phyloP scores from a whole-genome alignment of 1,140 invertebrate genomes.

The Olivierus martensii region DNA sequence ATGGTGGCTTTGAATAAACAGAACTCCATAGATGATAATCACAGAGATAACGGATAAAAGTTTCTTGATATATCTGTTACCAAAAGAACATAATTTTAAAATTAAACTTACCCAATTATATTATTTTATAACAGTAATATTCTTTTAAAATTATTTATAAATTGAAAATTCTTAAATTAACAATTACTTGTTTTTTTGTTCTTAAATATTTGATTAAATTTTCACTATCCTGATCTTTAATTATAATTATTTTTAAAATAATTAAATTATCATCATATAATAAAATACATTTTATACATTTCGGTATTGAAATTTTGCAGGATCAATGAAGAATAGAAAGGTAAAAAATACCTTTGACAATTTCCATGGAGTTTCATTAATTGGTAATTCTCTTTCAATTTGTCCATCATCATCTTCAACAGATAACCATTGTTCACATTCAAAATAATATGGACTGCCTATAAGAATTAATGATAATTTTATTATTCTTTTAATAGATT shows the following conservation, averaged over 20 bases:
- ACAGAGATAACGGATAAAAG: conserved; percentile 4
- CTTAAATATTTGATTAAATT: no score
- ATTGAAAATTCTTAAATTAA: no score
- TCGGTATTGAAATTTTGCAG: background rate
- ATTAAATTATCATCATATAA: no score
- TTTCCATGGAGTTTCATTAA: background rate
- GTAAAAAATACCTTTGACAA: background rate
- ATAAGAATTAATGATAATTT: background rate
- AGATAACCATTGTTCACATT: conserved; percentile 10
- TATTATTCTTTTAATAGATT: background rate
- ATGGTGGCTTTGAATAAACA: background rate
- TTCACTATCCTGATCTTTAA: no score
- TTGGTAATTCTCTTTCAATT: conserved; percentile 8
- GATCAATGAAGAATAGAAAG: background rate
- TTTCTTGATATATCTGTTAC: conserved; percentile 3
- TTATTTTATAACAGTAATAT: no score
- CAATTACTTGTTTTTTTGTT: no score
- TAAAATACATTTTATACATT: no score
- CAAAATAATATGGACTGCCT: conserved; percentile 2
- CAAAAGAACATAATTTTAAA: background rate
- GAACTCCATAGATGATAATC: conserved; percentile 11
- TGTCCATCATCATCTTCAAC: conserved; percentile 14
- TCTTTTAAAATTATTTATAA: no score
- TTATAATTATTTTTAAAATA: no score
- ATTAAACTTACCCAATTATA: no score